Evolutionary conservation across 1,140 invertebrate genomes (phyloP).

Genomic region (Aphelenchoides besseyi): DNA sequence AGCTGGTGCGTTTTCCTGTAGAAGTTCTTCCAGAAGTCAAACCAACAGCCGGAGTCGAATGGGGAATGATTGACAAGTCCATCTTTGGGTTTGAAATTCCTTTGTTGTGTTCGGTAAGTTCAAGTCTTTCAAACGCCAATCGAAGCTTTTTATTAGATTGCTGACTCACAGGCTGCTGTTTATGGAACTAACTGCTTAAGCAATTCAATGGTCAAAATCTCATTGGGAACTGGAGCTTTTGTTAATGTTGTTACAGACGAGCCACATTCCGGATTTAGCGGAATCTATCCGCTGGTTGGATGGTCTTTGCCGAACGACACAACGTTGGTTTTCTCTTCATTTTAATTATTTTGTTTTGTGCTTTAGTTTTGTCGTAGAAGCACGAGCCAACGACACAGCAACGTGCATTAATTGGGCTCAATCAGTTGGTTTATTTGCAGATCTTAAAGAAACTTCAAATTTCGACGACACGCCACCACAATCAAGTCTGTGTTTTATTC

Average conservation of each 20-base stretch:
- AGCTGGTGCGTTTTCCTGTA: constrained; percentile 72
- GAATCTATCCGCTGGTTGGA: constrained; percentile 81
- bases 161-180: constrained; percentile 76
- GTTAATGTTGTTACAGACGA: constrained; percentile 77
- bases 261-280: constrained; percentile 63
- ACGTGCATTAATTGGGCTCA: constrained; percentile 81
- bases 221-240: constrained; percentile 90
- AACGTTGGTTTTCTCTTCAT: no score
- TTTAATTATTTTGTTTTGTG: no score
- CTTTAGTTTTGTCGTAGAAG: constrained; percentile 80
- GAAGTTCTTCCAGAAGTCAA: constrained; percentile 75
- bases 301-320: constrained; percentile 69
- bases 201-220: constrained; percentile 80
- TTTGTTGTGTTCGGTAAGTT: constrained; percentile 18
- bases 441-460: constrained; percentile 70
- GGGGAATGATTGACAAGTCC: constrained; percentile 59
- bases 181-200: constrained; percentile 84
- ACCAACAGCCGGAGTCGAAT: constrained; percentile 73
- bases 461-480: constrained; percentile 70
- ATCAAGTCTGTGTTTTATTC: constrained; percentile 82
- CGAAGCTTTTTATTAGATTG: constrained; percentile 63
- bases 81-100: constrained; percentile 20
- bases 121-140: background rate
- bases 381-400: constrained; percentile 79
- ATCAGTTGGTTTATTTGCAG: constrained; percentile 70